Evolutionary conservation across 1,140 invertebrate species (phyloP), one percentile per base, ranked within the genome.

Genomic region (Pinna nobilis): DNA sequence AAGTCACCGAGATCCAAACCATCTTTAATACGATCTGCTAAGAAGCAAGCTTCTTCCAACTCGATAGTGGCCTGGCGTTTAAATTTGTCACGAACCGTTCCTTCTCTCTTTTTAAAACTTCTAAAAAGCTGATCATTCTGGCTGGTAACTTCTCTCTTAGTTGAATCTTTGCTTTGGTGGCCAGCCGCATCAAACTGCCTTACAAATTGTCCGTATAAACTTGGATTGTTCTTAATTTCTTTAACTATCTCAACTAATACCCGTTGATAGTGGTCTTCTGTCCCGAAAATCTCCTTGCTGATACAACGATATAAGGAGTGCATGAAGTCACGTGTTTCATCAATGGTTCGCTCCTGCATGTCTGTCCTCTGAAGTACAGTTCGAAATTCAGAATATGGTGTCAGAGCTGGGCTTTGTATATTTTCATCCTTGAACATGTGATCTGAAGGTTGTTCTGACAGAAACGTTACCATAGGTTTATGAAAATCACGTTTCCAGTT

Each of bases 261-360:
- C 4, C 18, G n/a, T 33, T 60, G 13, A 35, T 35, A 60, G n/a
- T 60, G 30, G 13, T 60, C 30, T 37, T 60, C 57, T 4, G 28
- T 60, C 9, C 57, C 57, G 37, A 60, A 60, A 0, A 60, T 60
- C 7, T 60, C 57, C n/a, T 60, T 60, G 23, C 57, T 60, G 18
- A 60, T 20, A 35, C 57, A 60, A n/a, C 57, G 13, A 37, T 35
- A 60, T 20, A 60, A n/a, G 32, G 57, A 60, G 33, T 35, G 23
- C 2, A 23, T n/a, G n/a, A 18, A n/a, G 20, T 60, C 57, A 15
- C 2, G 9, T 9, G 18, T 60, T 15, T 9, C 32, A 3, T 60
- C 57, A n/a, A 60, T 60, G n/a, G 33, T 60, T 33, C 57, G 13
- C 7, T 60, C 30, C n/a, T 23, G 18, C 57, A 60, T 60, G 32